These are phyloP conservation scores for Oryctes rhinoceros DNA, from an alignment of 1,140 invertebrate species.

Conservation along the genomic window DNA sequence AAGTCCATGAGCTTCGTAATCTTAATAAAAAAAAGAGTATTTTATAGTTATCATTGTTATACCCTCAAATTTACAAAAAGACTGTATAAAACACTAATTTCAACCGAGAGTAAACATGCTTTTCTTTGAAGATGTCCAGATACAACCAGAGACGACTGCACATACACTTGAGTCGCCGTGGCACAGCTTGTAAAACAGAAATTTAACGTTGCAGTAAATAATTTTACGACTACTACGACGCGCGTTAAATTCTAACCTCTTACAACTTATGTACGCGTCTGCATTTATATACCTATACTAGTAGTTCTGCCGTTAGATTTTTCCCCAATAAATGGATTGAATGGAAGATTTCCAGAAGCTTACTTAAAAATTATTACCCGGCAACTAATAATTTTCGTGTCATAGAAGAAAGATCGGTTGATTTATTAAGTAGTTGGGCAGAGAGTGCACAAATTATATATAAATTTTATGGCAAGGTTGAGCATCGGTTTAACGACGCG, in stretches of 20 bases:
- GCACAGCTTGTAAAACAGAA: conserved; percentile 34
- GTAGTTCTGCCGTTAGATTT: background rate
- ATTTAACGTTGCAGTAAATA: conserved; percentile 37
- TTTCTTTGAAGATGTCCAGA: no score
- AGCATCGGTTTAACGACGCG: conserved; percentile 7
- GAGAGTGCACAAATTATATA: conserved; percentile 8
- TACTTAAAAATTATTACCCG: conserved; percentile 35
- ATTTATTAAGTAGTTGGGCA: conserved; percentile 21
- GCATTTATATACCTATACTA: conserved; percentile 20
- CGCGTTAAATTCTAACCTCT: conserved; percentile 34
- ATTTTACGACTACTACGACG: conserved; percentile 35
- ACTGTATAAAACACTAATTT: no score
- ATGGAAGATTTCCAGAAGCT: conserved; percentile 31
- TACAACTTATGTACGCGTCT: conserved; percentile 26
- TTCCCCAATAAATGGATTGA: conserved; percentile 26
- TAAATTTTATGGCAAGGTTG: conserved; percentile 2
- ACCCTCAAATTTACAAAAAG: no score
- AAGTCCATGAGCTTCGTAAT: no score
- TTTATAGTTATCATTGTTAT: no score
- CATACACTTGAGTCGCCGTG: background rate
- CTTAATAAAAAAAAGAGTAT: no score
- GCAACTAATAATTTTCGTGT: conserved; percentile 33
- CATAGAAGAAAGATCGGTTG: conserved; percentile 23
- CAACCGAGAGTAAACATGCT: no score
- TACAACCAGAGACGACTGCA: no score